A percentile compares a stretch with the other conserved stretches of the same genome.
These are phyloP conservation scores for Melanostoma scalare DNA, from an alignment of 2,888 invertebrate genomes.

Conservation along the genomic window DNA sequence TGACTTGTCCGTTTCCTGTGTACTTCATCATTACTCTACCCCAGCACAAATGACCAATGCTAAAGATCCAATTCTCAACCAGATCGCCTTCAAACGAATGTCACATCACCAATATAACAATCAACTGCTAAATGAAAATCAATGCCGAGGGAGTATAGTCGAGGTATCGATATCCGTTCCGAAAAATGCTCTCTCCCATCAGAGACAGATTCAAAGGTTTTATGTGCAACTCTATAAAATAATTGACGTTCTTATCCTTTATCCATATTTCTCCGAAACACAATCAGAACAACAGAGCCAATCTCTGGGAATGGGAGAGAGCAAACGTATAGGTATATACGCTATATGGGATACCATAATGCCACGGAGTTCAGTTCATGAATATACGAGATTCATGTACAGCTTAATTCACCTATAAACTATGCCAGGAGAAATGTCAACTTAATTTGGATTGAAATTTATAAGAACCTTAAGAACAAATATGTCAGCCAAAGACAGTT, in stretches of 20 bases:
- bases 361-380: slow-evolving; percentile 23
- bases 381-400: slow-evolving; percentile 70
- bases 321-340: neutral
- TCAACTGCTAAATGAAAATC: slow-evolving; percentile 35
- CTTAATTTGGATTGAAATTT: slow-evolving; percentile 77
- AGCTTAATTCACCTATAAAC: slow-evolving; percentile 75
- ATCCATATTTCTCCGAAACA: slow-evolving; percentile 74
- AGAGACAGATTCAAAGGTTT: slow-evolving; percentile 14
- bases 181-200: slow-evolving; percentile 22
- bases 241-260: slow-evolving; percentile 76
- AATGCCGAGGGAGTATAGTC: slow-evolving; percentile 32
- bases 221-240: slow-evolving; percentile 74
- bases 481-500: slow-evolving; percentile 75
- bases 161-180: slow-evolving; percentile 28
- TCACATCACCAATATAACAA: slow-evolving; percentile 72
- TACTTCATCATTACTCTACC: slow-evolving; percentile 70
- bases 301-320: neutral
- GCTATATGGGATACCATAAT: slow-evolving; percentile 47
- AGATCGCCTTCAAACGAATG: slow-evolving; percentile 46
- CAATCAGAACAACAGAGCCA: slow-evolving; percentile 12
- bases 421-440: slow-evolving; percentile 74
- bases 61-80: slow-evolving; percentile 15
- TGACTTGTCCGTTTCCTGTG: slow-evolving; percentile 67
- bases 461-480: slow-evolving; percentile 75
- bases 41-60: slow-evolving; percentile 58